Percentiles rank a stretch among this genome's conserved stretches.
phyloP scores from a whole-genome alignment of 2,888 invertebrate species.

The Globia sparganii region DNA sequence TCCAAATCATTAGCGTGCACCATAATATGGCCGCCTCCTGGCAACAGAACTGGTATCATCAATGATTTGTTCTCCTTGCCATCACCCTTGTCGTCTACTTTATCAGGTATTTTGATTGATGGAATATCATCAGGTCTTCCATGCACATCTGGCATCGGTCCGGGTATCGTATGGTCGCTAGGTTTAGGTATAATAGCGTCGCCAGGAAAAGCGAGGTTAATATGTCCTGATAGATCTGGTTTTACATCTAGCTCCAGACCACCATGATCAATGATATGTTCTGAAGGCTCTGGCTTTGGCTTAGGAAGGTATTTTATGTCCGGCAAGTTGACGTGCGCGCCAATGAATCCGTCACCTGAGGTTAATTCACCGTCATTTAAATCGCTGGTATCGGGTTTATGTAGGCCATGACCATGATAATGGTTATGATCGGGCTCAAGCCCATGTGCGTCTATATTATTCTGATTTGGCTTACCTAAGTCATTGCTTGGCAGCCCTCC shows the following conservation, averaged over 20 bases:
- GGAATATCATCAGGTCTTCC: constrained; percentile 5
- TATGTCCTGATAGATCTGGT: background rate
- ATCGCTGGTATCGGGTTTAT: constrained; percentile 10
- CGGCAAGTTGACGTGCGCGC: constrained; percentile 27
- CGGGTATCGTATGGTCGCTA: background rate
- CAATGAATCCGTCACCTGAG: constrained; percentile 28
- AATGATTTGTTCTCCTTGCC: constrained; percentile 35
- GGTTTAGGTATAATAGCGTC: constrained; percentile 21
- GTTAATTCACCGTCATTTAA: constrained; percentile 29
- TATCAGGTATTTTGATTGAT: background rate
- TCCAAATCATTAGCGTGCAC: constrained; percentile 6
- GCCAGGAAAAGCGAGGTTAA: background rate
- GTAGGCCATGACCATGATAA: constrained; percentile 4
- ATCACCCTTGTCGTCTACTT: background rate
- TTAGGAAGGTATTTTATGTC: background rate
- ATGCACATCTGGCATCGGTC: background rate
- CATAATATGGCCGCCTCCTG: constrained; percentile 39
- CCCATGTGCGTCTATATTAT: constrained; percentile 12
- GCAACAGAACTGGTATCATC: constrained; percentile 36
- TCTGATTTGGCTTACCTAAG: constrained; percentile 49
- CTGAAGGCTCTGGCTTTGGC: background rate
- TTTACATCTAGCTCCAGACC: background rate
- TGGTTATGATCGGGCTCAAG: constrained; percentile 6
- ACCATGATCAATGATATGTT: constrained; percentile 24
- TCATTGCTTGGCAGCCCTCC: constrained; percentile 21